phyloP scores from a whole-genome alignment of 2,797 vertebrate species.

The Melanogrammus aeglefinus region DNA sequence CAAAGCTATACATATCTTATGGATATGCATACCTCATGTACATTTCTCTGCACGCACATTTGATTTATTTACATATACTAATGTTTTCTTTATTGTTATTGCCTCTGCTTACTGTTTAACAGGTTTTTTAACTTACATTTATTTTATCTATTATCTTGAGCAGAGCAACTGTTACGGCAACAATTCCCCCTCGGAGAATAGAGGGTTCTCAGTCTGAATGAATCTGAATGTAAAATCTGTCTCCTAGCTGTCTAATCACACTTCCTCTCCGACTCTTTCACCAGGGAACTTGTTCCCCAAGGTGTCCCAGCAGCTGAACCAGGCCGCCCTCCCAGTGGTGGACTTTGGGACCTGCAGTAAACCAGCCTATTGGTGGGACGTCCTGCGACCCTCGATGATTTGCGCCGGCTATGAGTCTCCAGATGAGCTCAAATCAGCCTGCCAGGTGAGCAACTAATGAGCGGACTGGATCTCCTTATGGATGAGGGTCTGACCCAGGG shows the following conservation, averaged over 20 bases:
- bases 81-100: too few relatives aligned
- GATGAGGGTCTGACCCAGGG: too few relatives aligned
- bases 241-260: neutral
- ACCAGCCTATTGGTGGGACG: constrained; percentile 69
- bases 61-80: too few relatives aligned
- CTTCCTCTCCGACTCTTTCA: neutral
- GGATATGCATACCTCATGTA: too few relatives aligned
- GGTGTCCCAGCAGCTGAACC: constrained; percentile 64
- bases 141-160: too few relatives aligned
- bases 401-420: constrained; percentile 71
- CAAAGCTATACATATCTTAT: too few relatives aligned
- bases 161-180: too few relatives aligned
- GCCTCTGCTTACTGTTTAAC: too few relatives aligned
- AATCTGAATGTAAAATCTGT: neutral
- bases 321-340: constrained; percentile 67
- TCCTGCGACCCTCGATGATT: constrained; percentile 70
- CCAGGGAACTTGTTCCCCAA: constrained; percentile 55
- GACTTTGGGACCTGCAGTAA: constrained; percentile 73
- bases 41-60: too few relatives aligned
- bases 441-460: constrained; percentile 60
- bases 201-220: neutral
- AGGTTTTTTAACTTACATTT: too few relatives aligned
- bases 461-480: neutral
- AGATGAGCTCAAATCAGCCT: constrained; percentile 74
- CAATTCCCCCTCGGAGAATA: too few relatives aligned